Base-by-base conservation (phyloP, 2,113 vertebrate species). In the Aplodontia rufa region DNA sequence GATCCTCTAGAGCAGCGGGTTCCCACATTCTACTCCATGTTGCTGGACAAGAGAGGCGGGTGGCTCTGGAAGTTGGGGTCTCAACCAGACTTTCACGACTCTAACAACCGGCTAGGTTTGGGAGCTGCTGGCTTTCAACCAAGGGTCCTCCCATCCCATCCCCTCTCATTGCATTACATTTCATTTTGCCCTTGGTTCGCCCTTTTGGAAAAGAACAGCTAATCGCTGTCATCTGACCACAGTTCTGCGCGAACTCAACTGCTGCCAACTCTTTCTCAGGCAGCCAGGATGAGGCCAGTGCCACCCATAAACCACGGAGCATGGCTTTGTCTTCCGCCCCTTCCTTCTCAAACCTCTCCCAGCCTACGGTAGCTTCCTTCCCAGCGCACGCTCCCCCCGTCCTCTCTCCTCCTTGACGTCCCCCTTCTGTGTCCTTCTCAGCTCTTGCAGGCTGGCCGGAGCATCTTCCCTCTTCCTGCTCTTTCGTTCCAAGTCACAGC, bases 141-240 rank as follows among this genome's bases (percentile, higher is more conserved):
- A 8, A 81, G 76, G 51, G n/a, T 26, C 76, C 19, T 51, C 45
- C 17, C 55, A 20, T 62, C 37, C 37, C 68, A 55, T 37, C 51
- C 42, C 47, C 47, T n/a, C 49, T 14, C 55, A 5, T 47, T 40
- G 68, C 87, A 68, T 47, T 40, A 71, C 47, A 74, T 88, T 87
- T 64, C 51, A 37, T 14, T 83, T 84, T 81, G 91, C 20, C 82
- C 94, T 95, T 42, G 35, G 60, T 94, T 96, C 74, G 55, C 17
- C 49, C 88, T 90, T 71, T 91, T 69, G 82, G 58, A 87, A 94
- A 84, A 87, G 47, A 96, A 64, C 40, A 28, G 93, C 71, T 37
- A 62, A 47, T 68, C 8, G 0, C 37, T 62, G 32, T 89, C 96
- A 28, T 53, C 40, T 45, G 30, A 83, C 91, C 53, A 13, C 49